These are phyloP conservation scores for Neocrepidodera transversa DNA, from an alignment of 2,888 invertebrate genomes.

Conservation along the genomic window DNA sequence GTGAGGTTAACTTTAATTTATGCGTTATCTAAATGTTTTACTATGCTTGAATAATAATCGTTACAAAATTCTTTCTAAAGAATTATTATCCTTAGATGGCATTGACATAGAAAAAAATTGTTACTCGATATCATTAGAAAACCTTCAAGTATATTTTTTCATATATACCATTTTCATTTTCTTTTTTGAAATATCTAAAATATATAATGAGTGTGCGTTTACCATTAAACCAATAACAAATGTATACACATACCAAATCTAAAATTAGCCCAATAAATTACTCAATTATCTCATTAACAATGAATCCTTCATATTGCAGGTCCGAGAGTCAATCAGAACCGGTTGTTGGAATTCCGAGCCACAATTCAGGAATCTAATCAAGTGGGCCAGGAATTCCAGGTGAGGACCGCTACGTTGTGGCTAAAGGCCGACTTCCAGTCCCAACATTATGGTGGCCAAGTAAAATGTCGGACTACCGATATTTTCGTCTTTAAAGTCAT, in stretches of 20 bases:
- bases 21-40: background rate
- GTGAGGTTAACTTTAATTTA: background rate
- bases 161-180: too few relatives aligned
- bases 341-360: constrained; percentile 84
- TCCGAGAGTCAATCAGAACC: constrained; percentile 82
- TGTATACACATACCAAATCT: too few relatives aligned
- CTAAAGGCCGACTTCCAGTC: constrained; percentile 69
- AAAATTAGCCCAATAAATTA: too few relatives aligned
- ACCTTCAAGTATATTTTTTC: too few relatives aligned
- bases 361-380: constrained; percentile 63
- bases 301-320: constrained; percentile 68
- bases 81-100: too few relatives aligned
- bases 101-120: too few relatives aligned
- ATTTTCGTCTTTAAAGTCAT: constrained; percentile 59
- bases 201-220: too few relatives aligned
- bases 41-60: background rate
- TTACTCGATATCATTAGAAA: too few relatives aligned
- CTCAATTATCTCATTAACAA: too few relatives aligned
- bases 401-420: constrained; percentile 83
- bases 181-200: too few relatives aligned
- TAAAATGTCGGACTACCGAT: constrained; percentile 54
- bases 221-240: too few relatives aligned
- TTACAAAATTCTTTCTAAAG: background rate
- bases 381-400: constrained; percentile 69
- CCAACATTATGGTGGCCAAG: constrained; percentile 40